Evolutionary conservation across 1,140 invertebrate species (phyloP).

Genomic region (Drosophila ercepeae): DNA sequence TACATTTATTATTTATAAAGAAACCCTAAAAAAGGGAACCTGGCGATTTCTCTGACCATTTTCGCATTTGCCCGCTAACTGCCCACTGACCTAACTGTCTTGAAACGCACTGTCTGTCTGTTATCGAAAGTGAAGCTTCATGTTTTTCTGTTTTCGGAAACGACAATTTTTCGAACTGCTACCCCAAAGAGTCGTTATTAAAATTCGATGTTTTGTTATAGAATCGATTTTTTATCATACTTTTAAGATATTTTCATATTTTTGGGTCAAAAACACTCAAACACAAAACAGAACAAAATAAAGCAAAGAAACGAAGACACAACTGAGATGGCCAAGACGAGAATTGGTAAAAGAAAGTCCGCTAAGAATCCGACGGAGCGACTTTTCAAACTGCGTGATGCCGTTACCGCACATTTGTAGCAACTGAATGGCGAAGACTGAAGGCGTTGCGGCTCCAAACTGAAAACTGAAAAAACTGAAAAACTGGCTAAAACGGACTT

Average conservation of each 20-base stretch:
- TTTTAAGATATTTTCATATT: slow-evolving; percentile 3
- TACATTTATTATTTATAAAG: background rate
- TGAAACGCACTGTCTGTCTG: background rate
- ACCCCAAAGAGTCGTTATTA: background rate
- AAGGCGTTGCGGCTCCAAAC: background rate
- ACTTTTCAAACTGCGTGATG: slow-evolving; percentile 56
- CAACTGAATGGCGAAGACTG: slow-evolving; percentile 73
- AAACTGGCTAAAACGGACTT: slow-evolving; percentile 52
- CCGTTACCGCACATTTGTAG: slow-evolving; percentile 76
- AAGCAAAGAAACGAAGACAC: slow-evolving; percentile 7
- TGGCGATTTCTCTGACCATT: background rate
- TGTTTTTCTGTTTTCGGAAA: background rate
- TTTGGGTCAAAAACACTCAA: slow-evolving; percentile 47
- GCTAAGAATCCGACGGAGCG: slow-evolving; percentile 27
- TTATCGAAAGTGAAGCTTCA: background rate
- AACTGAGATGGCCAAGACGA: slow-evolving; percentile 59
- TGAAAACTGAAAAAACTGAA: slow-evolving; percentile 10
- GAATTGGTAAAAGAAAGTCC: slow-evolving; percentile 12
- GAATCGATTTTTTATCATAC: slow-evolving; percentile 11
- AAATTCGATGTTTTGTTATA: too few species aligned
- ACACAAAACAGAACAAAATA: slow-evolving; percentile 16
- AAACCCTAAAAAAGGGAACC: background rate
- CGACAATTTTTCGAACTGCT: background rate
- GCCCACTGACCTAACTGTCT: background rate
- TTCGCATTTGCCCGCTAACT: background rate